These are phyloP conservation scores for Anser brachyrhynchus DNA, from an alignment of 2,113 vertebrate genomes.

Conservation along the genomic window DNA sequence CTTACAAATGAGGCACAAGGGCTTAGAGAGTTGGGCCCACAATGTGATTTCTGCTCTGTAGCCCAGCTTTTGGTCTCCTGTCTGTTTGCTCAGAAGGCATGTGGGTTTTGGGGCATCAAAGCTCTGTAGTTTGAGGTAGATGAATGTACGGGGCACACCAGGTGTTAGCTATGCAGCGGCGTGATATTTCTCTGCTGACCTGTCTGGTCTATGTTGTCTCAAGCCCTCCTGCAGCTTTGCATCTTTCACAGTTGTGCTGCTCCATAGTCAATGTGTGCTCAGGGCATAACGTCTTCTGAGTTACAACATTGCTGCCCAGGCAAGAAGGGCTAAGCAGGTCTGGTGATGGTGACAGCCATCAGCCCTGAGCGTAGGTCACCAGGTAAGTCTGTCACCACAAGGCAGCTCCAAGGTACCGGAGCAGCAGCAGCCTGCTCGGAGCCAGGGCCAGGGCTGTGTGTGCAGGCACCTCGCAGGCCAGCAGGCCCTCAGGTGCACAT, in stretches of 20 bases:
- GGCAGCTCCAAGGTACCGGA: not conserved
- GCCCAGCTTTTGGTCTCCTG: not conserved
- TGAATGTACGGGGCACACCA: not conserved
- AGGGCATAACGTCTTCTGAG: accelerated
- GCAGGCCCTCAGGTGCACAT: accelerated
- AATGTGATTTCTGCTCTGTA: not conserved
- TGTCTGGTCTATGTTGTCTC: not conserved
- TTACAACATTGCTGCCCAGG: not conserved
- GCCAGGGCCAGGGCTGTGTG: not conserved
- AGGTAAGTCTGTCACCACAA: not conserved
- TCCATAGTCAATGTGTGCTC: accelerated
- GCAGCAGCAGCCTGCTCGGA: not conserved
- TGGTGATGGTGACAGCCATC: not conserved
- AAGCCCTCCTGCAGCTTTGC: not conserved
- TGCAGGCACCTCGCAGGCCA: not conserved
- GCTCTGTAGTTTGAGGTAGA: not conserved
- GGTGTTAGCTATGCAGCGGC: accelerated
- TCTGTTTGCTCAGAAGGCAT: accelerated
- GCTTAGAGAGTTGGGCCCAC: not conserved
- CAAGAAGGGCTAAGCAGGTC: not conserved
- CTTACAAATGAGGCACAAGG: not conserved
- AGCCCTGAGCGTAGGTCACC: accelerated
- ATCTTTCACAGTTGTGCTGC: not conserved
- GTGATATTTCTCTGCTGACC: not conserved
- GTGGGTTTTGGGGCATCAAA: not conserved